Evolutionary conservation across 2,888 invertebrate genomes (phyloP).

Genomic region (Meteorus colon): DNA sequence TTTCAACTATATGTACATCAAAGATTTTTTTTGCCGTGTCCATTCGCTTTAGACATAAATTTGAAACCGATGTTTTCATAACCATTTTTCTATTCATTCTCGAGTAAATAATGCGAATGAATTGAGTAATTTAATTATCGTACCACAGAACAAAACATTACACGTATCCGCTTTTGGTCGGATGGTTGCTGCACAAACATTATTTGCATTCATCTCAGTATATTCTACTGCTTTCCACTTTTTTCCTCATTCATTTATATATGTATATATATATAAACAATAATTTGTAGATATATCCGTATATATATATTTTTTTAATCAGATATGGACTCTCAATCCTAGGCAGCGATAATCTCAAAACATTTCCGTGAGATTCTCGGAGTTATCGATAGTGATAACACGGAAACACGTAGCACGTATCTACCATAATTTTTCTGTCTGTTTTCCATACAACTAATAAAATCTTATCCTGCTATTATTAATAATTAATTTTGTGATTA

Average conservation of each 20-base stretch:
- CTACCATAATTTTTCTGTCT: neutral
- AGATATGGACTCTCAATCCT: conserved; percentile 12
- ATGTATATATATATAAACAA: neutral
- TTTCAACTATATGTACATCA: neutral
- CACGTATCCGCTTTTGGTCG: neutral
- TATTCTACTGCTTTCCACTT: neutral
- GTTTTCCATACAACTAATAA: neutral
- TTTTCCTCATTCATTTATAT: neutral
- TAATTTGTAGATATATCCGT: neutral
- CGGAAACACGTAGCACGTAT: neutral
- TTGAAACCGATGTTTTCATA: neutral
- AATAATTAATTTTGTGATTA: conserved; percentile 12
- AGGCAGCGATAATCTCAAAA: conserved; percentile 15
- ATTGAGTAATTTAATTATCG: neutral
- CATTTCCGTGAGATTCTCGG: neutral
- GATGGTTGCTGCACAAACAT: neutral
- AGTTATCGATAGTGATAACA: neutral
- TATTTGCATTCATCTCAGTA: neutral
- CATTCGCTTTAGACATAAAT: neutral
- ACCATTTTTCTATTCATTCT: neutral
- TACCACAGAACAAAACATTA: neutral
- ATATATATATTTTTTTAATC: neutral
- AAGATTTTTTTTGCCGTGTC: neutral
- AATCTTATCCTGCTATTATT: conserved; percentile 11
- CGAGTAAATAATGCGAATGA: neutral